Percentiles rank a stretch among this genome's conserved stretches.
These are phyloP conservation scores for Ptilonorhynchus violaceus DNA, from an alignment of 2,113 vertebrate genomes.

Conservation along the genomic window DNA sequence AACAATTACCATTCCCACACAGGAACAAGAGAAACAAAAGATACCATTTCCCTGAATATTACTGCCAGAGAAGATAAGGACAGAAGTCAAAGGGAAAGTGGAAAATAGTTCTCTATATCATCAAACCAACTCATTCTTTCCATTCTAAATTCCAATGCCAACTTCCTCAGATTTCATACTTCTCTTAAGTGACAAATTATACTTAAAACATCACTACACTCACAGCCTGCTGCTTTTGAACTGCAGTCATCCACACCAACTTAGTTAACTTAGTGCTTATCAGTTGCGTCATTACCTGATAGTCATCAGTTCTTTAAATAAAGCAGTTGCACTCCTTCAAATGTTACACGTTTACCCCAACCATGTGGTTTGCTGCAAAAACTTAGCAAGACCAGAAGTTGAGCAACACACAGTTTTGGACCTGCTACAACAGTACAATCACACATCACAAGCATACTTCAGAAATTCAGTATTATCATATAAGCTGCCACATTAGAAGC, in stretches of 20 bases:
- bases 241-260: not conserved
- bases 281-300: not conserved
- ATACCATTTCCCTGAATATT: slow-evolving; percentile 10
- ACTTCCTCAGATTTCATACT: slow-evolving; percentile 20
- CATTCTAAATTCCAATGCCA: slow-evolving; percentile 20
- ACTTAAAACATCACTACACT: not conserved
- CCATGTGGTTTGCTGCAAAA: not conserved
- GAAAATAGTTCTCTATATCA: slow-evolving; percentile 28
- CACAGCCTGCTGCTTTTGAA: not conserved
- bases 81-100: slow-evolving; percentile 35
- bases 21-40: slow-evolving; percentile 57
- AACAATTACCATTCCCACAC: slow-evolving; percentile 53
- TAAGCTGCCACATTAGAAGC: not conserved
- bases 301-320: not conserved
- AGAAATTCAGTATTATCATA: not conserved
- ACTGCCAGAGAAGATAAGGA: slow-evolving; percentile 33
- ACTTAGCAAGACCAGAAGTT: not conserved
- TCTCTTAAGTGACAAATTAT: not conserved
- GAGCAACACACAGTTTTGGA: not conserved
- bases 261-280: not conserved
- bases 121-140: slow-evolving; percentile 46
- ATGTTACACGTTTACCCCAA: not conserved
- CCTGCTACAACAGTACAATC: not conserved
- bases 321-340: not conserved
- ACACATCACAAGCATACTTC: not conserved